Percentiles rank a stretch among this genome's conserved stretches.
Conservation (phyloP, 1,140 invertebrate species). For the Ctenoplectra terminalis region DNA sequence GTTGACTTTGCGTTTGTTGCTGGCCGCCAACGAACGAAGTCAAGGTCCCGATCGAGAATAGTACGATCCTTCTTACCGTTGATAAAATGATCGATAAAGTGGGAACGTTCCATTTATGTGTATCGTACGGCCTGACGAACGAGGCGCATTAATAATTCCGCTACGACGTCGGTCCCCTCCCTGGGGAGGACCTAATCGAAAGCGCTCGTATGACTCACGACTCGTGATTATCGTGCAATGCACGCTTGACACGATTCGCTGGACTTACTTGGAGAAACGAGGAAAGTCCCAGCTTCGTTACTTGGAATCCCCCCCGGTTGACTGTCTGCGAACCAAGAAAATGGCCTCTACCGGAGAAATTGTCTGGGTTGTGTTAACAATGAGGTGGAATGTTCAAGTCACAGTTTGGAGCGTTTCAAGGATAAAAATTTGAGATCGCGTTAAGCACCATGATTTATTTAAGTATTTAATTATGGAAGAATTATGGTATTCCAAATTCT, state of each 20-base stretch:
- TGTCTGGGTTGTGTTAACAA: not conserved
- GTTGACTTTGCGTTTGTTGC: not conserved
- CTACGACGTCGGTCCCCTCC: not conserved
- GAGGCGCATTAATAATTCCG: slow-evolving; percentile 43
- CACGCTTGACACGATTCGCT: slow-evolving; percentile 65
- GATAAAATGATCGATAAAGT: not conserved
- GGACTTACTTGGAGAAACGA: slow-evolving; percentile 57
- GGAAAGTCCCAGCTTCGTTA: slow-evolving; percentile 63
- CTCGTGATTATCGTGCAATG: slow-evolving; percentile 59
- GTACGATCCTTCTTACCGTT: not conserved
- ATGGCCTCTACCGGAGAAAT: slow-evolving; percentile 8
- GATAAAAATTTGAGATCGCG: no score
- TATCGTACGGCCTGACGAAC: not conserved
- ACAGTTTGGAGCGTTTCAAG: no score
- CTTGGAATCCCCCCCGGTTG: slow-evolving; percentile 51
- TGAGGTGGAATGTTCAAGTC: no score
- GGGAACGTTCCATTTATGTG: no score
- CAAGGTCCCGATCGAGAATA: not conserved
- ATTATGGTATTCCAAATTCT: no score
- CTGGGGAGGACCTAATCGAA: slow-evolving; percentile 39
- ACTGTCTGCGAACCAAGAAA: slow-evolving; percentile 25
- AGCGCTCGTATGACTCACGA: slow-evolving; percentile 57
- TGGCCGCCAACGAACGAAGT: not conserved
- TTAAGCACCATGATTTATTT: no score
- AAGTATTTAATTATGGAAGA: no score